Conservation (phyloP, 2,888 invertebrate species). For the Hololepta plana region DNA sequence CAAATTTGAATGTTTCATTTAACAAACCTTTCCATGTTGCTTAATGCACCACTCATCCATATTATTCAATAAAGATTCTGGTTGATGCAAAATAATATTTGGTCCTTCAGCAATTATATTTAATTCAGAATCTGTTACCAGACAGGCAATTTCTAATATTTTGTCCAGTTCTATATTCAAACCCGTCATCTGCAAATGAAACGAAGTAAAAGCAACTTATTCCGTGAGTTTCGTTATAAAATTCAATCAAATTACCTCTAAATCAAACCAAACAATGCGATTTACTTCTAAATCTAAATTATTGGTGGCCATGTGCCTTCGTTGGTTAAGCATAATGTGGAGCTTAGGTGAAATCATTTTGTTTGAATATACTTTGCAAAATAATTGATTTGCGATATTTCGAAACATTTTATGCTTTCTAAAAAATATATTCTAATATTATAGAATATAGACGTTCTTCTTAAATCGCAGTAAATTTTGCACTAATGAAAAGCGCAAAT, state of each 20-base stretch:
- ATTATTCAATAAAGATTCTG: constrained; percentile 44
- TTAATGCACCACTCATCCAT: constrained; percentile 77
- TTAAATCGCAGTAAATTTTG: no score
- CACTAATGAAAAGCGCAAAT: no score
- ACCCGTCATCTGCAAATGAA: constrained; percentile 62
- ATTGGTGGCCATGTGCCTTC: no score
- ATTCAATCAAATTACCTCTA: constrained; percentile 32
- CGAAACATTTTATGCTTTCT: no score
- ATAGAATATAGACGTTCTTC: no score
- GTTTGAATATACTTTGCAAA: no score
- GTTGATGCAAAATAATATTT: constrained; percentile 59
- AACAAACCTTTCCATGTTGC: constrained; percentile 56
- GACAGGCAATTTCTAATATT: constrained; percentile 77
- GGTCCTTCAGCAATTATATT: constrained; percentile 61
- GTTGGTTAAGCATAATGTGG: no score
- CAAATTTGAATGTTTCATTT: constrained; percentile 6
- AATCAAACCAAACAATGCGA: constrained; percentile 54
- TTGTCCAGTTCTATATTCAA: constrained; percentile 55
- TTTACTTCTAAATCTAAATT: constrained; percentile 20
- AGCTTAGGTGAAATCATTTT: no score
- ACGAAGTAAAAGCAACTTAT: background rate
- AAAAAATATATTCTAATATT: no score
- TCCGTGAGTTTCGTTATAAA: constrained; percentile 4
- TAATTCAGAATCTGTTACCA: constrained; percentile 69
- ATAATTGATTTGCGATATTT: no score